Conservation (phyloP, 2,888 invertebrate genomes). For the Rotaria magnacalcarata region DNA sequence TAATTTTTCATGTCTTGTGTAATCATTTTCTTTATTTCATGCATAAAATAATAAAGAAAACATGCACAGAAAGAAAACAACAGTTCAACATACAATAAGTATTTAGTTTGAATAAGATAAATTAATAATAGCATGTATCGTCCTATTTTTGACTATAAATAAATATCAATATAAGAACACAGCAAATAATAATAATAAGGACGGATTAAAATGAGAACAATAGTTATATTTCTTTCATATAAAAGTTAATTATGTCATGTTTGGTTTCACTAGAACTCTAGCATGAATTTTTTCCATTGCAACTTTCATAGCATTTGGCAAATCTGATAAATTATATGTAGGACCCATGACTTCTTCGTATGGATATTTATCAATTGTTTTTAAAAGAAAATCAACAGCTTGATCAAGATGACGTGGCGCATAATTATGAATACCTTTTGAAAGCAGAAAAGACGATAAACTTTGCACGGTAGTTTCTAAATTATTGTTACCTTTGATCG, state of each 20-base stretch:
- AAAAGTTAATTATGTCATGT: neutral
- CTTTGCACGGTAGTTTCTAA: no score
- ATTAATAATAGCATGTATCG: no score
- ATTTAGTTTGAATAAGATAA: no score
- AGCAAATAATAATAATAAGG: no score
- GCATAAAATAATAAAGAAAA: no score
- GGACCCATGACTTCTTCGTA: neutral
- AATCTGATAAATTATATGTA: neutral
- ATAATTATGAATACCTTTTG: slow-evolving; percentile 48
- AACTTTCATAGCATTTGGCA: neutral
- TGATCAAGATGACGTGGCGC: slow-evolving; percentile 46
- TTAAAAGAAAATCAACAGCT: slow-evolving; percentile 38
- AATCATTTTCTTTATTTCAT: no score
- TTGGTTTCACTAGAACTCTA: neutral
- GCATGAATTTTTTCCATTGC: neutral
- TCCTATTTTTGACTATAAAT: no score
- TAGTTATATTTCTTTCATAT: neutral
- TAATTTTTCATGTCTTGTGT: no score
- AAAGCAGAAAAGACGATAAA: neutral
- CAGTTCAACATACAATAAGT: no score
- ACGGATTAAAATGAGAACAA: no score
- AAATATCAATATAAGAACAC: no score
- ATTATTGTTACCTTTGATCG: slow-evolving; percentile 39
- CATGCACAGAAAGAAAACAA: no score
- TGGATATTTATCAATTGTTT: slow-evolving; percentile 3